Percentiles rank a stretch among this genome's conserved stretches.
Evolutionary conservation across 2,113 vertebrate species (phyloP).

Genomic region (Aix galericulata): DNA sequence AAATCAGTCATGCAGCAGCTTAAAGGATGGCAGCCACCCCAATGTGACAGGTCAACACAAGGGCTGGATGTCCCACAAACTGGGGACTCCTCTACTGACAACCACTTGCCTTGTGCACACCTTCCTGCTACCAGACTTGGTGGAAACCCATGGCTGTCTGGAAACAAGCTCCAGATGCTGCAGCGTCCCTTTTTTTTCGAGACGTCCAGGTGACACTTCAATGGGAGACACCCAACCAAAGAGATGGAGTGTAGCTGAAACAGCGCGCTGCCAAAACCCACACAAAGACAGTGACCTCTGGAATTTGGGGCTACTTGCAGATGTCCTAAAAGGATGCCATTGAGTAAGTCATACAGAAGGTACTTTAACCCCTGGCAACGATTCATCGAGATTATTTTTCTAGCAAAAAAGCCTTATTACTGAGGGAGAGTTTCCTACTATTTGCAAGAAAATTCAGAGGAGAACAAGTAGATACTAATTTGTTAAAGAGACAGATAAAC

Average conservation of each 20-base stretch:
- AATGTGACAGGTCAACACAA: accelerated
- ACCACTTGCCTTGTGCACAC: background rate
- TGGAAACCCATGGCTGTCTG: background rate
- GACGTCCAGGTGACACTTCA: background rate
- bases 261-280: background rate
- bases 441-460: slow-evolving; percentile 70
- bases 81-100: background rate
- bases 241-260: background rate
- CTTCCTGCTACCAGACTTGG: background rate
- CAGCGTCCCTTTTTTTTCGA: background rate
- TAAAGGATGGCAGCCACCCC: background rate
- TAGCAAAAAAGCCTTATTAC: slow-evolving; percentile 26
- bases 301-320: slow-evolving; percentile 42
- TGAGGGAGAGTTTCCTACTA: slow-evolving; percentile 49
- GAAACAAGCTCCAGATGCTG: background rate
- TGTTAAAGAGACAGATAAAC: slow-evolving; percentile 72
- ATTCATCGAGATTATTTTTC: background rate
- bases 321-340: slow-evolving; percentile 50
- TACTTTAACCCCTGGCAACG: slow-evolving; percentile 37
- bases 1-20: background rate
- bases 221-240: background rate
- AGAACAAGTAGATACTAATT: slow-evolving; percentile 54
- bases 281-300: slow-evolving; percentile 40
- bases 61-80: background rate
- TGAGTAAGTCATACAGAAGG: slow-evolving; percentile 10